Conservation (phyloP, 2,113 vertebrate genomes). For the Hydrochoerus hydrochaeris region DNA sequence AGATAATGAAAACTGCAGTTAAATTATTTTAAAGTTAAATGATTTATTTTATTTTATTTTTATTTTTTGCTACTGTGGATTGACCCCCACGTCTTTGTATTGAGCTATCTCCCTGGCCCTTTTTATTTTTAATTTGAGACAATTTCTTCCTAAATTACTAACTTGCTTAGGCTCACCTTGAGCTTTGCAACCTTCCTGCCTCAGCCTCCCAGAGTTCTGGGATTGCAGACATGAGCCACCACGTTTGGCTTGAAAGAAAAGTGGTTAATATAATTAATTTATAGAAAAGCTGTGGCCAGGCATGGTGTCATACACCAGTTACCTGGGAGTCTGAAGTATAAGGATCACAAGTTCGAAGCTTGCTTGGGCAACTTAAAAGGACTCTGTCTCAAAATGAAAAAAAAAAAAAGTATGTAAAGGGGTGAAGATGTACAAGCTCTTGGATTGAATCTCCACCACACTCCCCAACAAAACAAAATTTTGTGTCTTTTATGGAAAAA, state of each 20-base stretch:
- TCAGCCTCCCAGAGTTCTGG: neutral
- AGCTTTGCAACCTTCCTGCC: neutral
- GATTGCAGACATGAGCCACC: neutral
- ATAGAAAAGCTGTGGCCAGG: neutral
- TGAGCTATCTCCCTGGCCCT: neutral
- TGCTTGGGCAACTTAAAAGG: neutral
- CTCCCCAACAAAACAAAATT: neutral
- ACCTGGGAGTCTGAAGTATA: neutral
- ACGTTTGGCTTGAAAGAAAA: neutral
- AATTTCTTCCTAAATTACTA: neutral
- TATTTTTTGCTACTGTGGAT: neutral
- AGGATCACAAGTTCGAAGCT: neutral
- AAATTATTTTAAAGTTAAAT: conserved; percentile 2
- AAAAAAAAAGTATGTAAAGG: neutral
- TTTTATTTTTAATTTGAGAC: neutral
- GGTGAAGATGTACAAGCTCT: neutral
- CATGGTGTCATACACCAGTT: neutral
- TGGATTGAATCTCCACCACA: neutral
- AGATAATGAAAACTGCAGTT: neutral
- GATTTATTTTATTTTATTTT: neutral
- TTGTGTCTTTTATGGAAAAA: neutral
- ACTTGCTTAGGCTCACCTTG: neutral
- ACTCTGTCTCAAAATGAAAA: neutral
- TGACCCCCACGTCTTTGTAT: neutral
- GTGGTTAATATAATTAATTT: neutral